These are phyloP conservation scores for Tiliacea citrago DNA, from an alignment of 2,888 invertebrate genomes.

Conservation along the genomic window DNA sequence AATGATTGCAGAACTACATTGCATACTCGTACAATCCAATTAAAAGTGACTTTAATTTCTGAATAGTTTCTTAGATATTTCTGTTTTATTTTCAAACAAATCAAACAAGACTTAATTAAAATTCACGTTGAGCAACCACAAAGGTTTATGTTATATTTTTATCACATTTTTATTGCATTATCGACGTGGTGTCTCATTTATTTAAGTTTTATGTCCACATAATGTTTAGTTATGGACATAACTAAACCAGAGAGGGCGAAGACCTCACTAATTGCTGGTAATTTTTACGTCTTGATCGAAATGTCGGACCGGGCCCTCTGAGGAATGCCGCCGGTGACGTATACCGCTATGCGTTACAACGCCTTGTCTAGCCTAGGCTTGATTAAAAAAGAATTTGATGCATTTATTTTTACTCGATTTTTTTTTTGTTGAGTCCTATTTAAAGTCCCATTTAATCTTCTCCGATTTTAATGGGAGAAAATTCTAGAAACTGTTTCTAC, in stretches of 20 bases:
- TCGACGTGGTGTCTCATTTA: constrained; percentile 42
- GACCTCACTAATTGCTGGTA: constrained; percentile 83
- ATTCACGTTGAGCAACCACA: constrained; percentile 36
- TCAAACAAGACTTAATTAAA: constrained; percentile 43
- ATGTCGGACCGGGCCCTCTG: constrained; percentile 67
- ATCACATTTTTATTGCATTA: constrained; percentile 51
- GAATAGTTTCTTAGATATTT: constrained; percentile 7
- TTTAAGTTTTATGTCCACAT: constrained; percentile 50
- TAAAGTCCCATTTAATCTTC: no score
- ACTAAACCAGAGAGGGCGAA: constrained; percentile 68
- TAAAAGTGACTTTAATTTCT: constrained; percentile 19
- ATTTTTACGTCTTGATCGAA: constrained; percentile 83
- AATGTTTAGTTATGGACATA: constrained; percentile 53
- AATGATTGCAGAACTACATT: constrained; percentile 1
- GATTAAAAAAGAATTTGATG: constrained; percentile 37
- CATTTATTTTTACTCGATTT: constrained; percentile 1
- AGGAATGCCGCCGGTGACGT: constrained; percentile 70
- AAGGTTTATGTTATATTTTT: constrained; percentile 50
- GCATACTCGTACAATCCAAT: constrained; percentile 25
- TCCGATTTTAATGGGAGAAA: background rate
- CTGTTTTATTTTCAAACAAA: constrained; percentile 29
- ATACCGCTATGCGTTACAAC: constrained; percentile 37
- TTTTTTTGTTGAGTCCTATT: background rate
- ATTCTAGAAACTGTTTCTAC: background rate
- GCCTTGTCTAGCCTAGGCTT: constrained; percentile 11